A percentile compares a stretch with the other conserved stretches of the same genome.
Evolutionary conservation across 2,113 vertebrate genomes (phyloP).

Genomic region (Sphaerodactylus townsendi): DNA sequence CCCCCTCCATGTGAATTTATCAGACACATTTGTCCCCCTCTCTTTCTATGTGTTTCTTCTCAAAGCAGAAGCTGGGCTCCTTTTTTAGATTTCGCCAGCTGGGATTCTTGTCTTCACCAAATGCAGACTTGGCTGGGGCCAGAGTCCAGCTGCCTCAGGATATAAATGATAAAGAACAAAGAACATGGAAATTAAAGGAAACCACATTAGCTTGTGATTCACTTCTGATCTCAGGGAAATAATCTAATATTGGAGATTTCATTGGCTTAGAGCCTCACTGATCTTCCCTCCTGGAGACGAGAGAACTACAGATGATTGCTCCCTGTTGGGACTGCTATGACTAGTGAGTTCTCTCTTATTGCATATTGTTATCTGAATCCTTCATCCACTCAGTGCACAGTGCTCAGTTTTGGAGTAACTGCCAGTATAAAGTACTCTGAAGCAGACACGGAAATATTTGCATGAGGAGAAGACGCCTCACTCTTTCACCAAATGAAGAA

Average conservation of each 20-base stretch:
- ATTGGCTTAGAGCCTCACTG: constrained; percentile 60
- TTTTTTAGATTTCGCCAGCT: neutral
- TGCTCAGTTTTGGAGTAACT: neutral
- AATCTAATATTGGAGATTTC: constrained; percentile 66
- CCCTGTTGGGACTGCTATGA: constrained; percentile 7
- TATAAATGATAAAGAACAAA: constrained; percentile 66
- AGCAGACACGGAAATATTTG: neutral
- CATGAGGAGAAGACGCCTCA: neutral
- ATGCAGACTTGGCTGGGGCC: constrained; percentile 29
- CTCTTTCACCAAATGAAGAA: too few species aligned
- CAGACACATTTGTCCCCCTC: too few species aligned
- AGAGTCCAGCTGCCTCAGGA: constrained; percentile 53
- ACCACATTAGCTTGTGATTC: constrained; percentile 65
- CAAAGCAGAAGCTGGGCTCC: neutral
- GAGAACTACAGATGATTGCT: neutral
- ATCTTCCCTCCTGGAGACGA: constrained; percentile 33
- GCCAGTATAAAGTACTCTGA: neutral
- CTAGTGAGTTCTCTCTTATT: neutral
- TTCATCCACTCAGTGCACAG: too few species aligned
- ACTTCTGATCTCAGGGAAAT: constrained; percentile 66
- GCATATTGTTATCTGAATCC: too few species aligned
- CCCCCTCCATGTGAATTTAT: too few species aligned
- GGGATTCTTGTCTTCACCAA: constrained; percentile 45
- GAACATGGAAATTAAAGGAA: constrained; percentile 63
- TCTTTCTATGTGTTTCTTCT: neutral